Conservation (phyloP, 2,113 vertebrate species). For the Oncorhynchus kisutch region DNA sequence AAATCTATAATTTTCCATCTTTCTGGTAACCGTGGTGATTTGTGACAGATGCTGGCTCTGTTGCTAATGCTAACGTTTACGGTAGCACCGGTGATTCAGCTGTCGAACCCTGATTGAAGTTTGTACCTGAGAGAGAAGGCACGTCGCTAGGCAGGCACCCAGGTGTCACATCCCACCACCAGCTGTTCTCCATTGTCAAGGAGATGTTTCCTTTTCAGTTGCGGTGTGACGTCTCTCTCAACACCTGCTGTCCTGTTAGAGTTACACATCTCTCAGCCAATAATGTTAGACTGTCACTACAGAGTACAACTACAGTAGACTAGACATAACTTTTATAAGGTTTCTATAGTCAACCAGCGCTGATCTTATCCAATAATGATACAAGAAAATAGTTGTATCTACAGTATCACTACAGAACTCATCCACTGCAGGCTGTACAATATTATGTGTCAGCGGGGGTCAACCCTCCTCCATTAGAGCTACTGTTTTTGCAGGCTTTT, state of each 20-base stretch:
- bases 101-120: slow-evolving; percentile 60
- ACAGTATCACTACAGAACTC: no score
- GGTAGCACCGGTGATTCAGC: slow-evolving; percentile 27
- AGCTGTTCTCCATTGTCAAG: slow-evolving; percentile 65
- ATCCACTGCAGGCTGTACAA: no score
- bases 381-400: no score
- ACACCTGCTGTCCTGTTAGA: slow-evolving; percentile 67
- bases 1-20: slow-evolving; percentile 21
- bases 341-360: no score
- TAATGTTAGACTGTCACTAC: no score
- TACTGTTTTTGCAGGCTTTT: no score
- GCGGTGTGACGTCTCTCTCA: slow-evolving; percentile 48
- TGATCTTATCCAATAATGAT: no score
- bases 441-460: no score
- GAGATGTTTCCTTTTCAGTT: slow-evolving; percentile 63
- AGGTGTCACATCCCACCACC: slow-evolving; percentile 52
- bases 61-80: slow-evolving; percentile 36
- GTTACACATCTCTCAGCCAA: not conserved
- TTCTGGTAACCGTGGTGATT: slow-evolving; percentile 35
- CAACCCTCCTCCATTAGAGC: no score
- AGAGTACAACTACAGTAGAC: no score
- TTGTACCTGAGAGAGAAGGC: slow-evolving; percentile 43
- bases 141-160: slow-evolving; percentile 46
- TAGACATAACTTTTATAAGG: no score
- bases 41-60: slow-evolving; percentile 50